Base-by-base conservation (phyloP, 2,888 invertebrate species). In the Orthosia gothica region DNA sequence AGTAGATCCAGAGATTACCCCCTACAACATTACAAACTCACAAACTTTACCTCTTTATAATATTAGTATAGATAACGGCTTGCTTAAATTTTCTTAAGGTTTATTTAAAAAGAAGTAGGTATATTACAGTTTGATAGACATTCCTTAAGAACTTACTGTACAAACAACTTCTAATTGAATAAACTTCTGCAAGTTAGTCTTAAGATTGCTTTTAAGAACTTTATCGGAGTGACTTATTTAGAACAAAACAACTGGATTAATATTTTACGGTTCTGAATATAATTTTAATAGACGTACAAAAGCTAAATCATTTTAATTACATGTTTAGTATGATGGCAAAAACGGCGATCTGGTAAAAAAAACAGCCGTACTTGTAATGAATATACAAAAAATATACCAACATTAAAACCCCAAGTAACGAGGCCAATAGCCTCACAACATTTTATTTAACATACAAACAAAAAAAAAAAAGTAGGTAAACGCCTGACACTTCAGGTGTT, bases 101-200 rank as follows among this genome's bases (percentile, higher is more conserved):
- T 54, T 55, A 47, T 72, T 65, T 62, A 23, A 23, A 74, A 49
- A 62, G 26, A 66, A 57, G 73, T 13, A 55, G 32, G 5, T 32
- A 7, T 32, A 32, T 58, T 20, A 58, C 78, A 76, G 57, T 74
- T 74, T 32, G 1, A 55, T 50, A 62, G 52, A 65, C 66, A 72
- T 72, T 81, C 15, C 45, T 66, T 61, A 58, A 76, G 54, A 70
- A 66, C 58, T 81, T 23, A 15, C 55, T 47, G 40, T 62, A 15
- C 16, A 72, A 82, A 74, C 62, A 79, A 75, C 50, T 73, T 69
- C 52, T 84, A 77, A 81, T 78, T 81, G 64, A 79, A 76, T 78
- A 66, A 79, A 79, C 64, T 79, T 70, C 62, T 73, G 26, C 62
- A 77, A 75, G 69, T 70, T 73, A 76, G 63, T 73, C 62, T 62